Percentiles rank a stretch among this genome's conserved stretches.
phyloP scores from a whole-genome alignment of 2,113 vertebrate genomes.

The Phodopus roborovskii region DNA sequence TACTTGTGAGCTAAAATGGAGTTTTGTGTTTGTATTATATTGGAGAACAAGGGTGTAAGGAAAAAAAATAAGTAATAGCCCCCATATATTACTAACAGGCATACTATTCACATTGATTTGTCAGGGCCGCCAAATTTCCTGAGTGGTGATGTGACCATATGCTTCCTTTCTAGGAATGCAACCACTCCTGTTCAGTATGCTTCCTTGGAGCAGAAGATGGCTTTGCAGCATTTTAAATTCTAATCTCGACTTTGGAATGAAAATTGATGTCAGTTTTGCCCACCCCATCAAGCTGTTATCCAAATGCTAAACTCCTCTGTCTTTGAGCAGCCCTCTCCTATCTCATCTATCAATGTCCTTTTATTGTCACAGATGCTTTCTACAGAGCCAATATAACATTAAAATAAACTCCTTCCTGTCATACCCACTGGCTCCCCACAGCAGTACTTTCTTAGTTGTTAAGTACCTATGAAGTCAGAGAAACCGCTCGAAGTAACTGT shows the following conservation, averaged over 20 bases:
- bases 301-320: conserved; percentile 52
- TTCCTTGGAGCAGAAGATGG: conserved; percentile 15
- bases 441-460: not conserved
- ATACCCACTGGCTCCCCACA: not conserved
- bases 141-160: conserved; percentile 26
- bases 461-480: not conserved
- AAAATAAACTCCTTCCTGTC: conserved; percentile 12
- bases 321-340: conserved; percentile 51
- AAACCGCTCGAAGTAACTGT: not conserved
- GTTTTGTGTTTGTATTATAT: not conserved
- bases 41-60: not conserved
- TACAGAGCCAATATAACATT: not conserved
- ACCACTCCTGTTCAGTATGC: not conserved
- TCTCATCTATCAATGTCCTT: conserved; percentile 50
- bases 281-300: conserved; percentile 51
- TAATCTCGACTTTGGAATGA: conserved; percentile 68
- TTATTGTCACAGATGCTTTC: conserved; percentile 36
- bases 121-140: conserved; percentile 43
- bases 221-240: conserved; percentile 58
- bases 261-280: conserved; percentile 53
- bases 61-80: not conserved
- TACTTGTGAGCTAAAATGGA: not conserved
- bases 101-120: conserved; percentile 26
- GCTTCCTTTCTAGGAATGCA: conserved; percentile 60
- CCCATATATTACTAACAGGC: not conserved